These are phyloP conservation scores for Heliocidaris tuberculata DNA, from an alignment of 35 echinoderm and acorn worm species.

Conservation along the genomic window DNA sequence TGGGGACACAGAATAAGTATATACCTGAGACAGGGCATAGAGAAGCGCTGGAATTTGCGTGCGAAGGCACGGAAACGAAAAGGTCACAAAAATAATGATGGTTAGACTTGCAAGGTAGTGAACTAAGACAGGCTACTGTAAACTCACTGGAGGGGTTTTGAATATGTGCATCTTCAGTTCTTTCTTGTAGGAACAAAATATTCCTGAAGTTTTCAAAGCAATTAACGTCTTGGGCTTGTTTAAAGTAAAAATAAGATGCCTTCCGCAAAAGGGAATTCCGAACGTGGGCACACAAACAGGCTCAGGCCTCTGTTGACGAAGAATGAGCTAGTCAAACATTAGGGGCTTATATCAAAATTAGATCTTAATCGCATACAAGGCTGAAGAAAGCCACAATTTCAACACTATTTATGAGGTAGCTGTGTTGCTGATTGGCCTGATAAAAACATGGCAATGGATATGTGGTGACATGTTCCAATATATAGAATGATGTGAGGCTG, in stretches of 20 bases:
- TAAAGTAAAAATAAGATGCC: neutral
- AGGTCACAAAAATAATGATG: constrained; percentile 16
- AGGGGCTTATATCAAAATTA: neutral
- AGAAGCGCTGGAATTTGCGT: neutral
- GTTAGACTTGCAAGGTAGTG: neutral
- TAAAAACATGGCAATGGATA: neutral
- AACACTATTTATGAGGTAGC: neutral
- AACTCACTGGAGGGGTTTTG: neutral
- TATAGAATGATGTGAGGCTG: neutral
- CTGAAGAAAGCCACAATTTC: neutral
- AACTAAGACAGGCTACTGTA: neutral
- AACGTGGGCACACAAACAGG: neutral
- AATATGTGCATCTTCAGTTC: constrained; percentile 3
- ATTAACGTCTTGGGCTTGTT: constrained; percentile 10
- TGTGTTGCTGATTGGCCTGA: neutral
- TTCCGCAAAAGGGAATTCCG: neutral
- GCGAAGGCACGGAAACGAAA: neutral
- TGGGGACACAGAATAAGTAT: neutral
- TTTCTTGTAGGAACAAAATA: neutral
- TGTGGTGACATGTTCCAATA: neutral
- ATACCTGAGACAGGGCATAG: neutral
- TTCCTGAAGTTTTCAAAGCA: neutral
- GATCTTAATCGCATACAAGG: neutral
- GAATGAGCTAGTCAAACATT: constrained; percentile 11
- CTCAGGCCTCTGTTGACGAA: neutral